Evolutionary conservation across 2,113 vertebrate species (phyloP).

Genomic region (human (Homo sapiens)): DNA sequence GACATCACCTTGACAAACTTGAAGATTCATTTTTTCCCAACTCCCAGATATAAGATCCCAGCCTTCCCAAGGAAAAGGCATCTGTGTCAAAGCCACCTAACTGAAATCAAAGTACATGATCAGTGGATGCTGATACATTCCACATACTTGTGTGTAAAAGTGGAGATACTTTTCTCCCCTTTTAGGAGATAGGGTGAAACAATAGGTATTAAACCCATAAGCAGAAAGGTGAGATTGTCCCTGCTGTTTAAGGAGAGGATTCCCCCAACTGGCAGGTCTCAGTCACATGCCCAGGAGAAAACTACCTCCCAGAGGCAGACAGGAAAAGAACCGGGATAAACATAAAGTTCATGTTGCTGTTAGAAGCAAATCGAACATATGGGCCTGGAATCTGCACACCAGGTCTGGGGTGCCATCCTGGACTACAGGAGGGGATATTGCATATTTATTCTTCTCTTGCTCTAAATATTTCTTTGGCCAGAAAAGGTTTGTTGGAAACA

Average conservation of each 20-base stretch:
- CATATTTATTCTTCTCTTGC: not conserved
- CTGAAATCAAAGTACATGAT: not conserved
- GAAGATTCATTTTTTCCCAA: not conserved
- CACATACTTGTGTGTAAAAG: not conserved
- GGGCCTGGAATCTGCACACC: not conserved
- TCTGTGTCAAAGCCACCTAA: not conserved
- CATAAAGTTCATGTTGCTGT: accelerated
- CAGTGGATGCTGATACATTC: too few relatives aligned
- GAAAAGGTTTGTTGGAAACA: not conserved
- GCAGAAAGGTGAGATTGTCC: not conserved
- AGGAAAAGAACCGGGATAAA: not conserved
- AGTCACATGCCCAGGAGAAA: not conserved
- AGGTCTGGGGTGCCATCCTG: not conserved
- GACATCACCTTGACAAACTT: not conserved
- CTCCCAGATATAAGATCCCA: not conserved
- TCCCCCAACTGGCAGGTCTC: not conserved
- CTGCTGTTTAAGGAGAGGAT: not conserved
- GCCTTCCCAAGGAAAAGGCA: not conserved
- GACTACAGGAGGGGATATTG: not conserved
- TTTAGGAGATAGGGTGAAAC: not conserved
- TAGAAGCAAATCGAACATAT: not conserved
- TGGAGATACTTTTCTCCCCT: not conserved
- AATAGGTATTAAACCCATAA: too few relatives aligned
- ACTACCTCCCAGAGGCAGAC: not conserved
- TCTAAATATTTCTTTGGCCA: not conserved